These are phyloP conservation scores for Equus przewalskii DNA, from an alignment of 2,113 vertebrate species.

Conservation along the genomic window DNA sequence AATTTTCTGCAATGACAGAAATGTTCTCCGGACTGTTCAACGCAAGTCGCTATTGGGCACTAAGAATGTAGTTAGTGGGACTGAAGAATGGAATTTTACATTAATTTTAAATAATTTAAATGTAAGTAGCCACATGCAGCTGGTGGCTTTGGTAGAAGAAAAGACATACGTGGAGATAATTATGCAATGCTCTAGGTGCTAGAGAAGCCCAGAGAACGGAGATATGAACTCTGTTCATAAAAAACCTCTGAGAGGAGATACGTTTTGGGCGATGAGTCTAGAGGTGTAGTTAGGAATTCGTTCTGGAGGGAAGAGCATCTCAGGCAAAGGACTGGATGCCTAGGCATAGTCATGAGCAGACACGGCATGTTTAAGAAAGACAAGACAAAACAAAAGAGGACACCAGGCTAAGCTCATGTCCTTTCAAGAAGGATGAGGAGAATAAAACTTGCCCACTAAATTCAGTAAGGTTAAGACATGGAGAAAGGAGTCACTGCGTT, in stretches of 20 bases:
- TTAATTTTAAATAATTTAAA: conserved; percentile 53
- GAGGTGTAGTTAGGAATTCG: not conserved
- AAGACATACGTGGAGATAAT: not conserved
- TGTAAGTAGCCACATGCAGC: not conserved
- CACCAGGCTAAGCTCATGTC: not conserved
- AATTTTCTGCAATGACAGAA: not conserved
- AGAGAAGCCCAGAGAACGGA: not conserved
- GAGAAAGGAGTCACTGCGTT: not conserved
- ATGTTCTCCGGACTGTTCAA: not conserved
- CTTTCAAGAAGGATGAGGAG: not conserved
- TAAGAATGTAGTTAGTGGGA: not conserved
- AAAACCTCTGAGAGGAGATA: not conserved
- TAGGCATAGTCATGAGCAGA: not conserved
- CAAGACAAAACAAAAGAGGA: not conserved
- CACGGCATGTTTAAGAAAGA: not conserved
- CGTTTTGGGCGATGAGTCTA: not conserved
- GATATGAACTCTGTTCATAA: not conserved
- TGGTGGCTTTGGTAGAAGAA: not conserved
- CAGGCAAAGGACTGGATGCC: not conserved
- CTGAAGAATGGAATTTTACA: not conserved
- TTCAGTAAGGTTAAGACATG: not conserved
- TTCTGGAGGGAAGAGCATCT: not conserved
- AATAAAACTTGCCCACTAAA: not conserved
- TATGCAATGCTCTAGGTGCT: not conserved
- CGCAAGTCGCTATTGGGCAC: not conserved